Conservation (phyloP, 1,140 invertebrate genomes). For the Drosophila tani region DNA sequence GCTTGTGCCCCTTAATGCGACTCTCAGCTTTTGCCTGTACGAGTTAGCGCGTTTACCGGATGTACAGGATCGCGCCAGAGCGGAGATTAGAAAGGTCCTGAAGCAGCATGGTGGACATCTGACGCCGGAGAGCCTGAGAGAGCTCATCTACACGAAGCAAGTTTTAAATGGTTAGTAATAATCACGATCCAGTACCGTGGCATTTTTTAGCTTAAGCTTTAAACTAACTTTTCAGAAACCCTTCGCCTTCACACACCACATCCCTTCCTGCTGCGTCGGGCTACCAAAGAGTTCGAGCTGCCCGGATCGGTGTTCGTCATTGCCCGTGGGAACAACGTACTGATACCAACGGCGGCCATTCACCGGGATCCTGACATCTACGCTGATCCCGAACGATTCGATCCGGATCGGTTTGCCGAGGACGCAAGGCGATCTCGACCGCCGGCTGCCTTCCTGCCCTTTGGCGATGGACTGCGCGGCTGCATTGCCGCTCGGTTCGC, state of each 20-base stretch:
- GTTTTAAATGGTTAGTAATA: conserved; percentile 86
- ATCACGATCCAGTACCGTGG: too few species aligned
- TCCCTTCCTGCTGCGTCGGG: conserved; percentile 85
- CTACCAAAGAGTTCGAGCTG: conserved; percentile 86
- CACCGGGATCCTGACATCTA: conserved; percentile 88
- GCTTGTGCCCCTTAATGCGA: conserved; percentile 85
- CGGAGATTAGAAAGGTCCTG: conserved; percentile 86
- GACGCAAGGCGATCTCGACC: conserved; percentile 85
- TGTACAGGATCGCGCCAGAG: conserved; percentile 86
- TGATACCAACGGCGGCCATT: conserved; percentile 87
- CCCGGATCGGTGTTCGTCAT: conserved; percentile 85
- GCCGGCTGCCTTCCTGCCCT: conserved; percentile 87
- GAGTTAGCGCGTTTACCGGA: conserved; percentile 87
- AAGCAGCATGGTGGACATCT: conserved; percentile 78
- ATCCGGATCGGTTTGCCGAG: conserved; percentile 89
- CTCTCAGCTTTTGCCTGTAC: conserved; percentile 87
- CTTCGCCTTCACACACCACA: conserved; percentile 87
- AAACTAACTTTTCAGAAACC: conserved; percentile 84
- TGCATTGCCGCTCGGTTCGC: conserved; percentile 87
- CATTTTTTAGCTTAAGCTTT: too few species aligned
- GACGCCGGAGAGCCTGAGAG: conserved; percentile 84
- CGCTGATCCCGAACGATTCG: conserved; percentile 88
- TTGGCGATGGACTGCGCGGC: conserved; percentile 86
- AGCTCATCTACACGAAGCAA: conserved; percentile 86
- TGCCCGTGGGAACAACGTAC: conserved; percentile 85